Base-by-base conservation (phyloP, 1,140 invertebrate species). In the Euschistus heros region DNA sequence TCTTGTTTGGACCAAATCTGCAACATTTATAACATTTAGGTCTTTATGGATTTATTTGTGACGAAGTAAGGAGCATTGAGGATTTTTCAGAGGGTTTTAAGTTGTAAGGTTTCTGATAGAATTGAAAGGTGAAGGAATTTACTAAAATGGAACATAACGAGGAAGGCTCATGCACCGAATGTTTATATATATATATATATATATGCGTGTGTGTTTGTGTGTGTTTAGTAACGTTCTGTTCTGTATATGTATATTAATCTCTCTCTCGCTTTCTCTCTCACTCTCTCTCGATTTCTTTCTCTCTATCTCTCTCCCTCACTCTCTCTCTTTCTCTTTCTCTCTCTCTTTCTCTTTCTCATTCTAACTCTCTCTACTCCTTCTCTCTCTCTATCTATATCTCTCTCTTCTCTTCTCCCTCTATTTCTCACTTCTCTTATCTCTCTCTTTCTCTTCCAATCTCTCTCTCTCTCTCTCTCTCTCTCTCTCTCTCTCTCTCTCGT, bases 401-500 rank as follows among this genome's bases (percentile, higher is more conserved):
- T 7, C 22, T 7, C 22, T 18, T 8, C 52, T 8, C 52, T 24
- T 10, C 8, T 18, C 8, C 52, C 18, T 18, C 8, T 18, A 8
- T 55, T 18, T 55, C 52, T 55, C 52, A 10, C 52, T 55, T 18
- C 8, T 18, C 7, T 18, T 55, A 8, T 8, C 52, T 8, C 52
- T 8, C 52, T 8, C 10, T 18, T 24, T 8, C 52, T n/a, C n/a
- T n/a, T n/a, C n/a, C n/a, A n/a, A n/a, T n/a, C n/a, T n/a, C n/a
- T n/a, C n/a, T n/a, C n/a, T n/a, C n/a, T n/a, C n/a, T n/a, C n/a
- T n/a, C n/a, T n/a, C n/a, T 55, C 18, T 55, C 52, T 55, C 52
- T 55, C 52, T 55, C 52, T 55, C 52, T 8, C 52, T 55, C 52
- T 8, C n/a, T 62, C 42, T 8, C 42, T 10, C 42, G 42, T 44